Conservation (phyloP, 2,888 invertebrate genomes). For the Trachelus troglodyta region DNA sequence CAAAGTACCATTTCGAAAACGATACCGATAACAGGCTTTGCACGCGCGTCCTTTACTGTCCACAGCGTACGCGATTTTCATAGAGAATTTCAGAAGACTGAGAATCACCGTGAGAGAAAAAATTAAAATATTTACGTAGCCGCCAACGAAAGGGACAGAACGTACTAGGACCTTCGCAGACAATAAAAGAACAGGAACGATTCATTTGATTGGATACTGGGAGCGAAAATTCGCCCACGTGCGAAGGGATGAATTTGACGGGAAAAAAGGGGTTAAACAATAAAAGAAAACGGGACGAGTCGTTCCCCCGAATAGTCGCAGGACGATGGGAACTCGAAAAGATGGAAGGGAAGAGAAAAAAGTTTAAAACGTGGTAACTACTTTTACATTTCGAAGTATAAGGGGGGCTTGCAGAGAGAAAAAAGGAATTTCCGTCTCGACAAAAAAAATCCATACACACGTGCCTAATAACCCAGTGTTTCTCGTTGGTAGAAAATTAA, state of each 20-base stretch:
- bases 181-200: no score
- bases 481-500: background rate
- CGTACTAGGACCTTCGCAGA: no score
- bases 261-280: background rate
- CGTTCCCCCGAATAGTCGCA: background rate
- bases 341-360: background rate
- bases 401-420: background rate
- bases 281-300: background rate
- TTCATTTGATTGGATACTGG: background rate
- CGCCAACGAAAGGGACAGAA: no score
- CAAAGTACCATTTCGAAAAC: background rate
- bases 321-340: background rate
- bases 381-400: background rate
- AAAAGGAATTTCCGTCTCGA: background rate
- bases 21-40: background rate
- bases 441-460: background rate
- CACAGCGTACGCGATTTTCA: background rate
- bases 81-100: background rate
- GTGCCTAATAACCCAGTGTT: background rate
- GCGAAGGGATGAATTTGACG: background rate
- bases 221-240: background rate
- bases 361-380: background rate
- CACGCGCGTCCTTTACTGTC: background rate
- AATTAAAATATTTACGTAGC: no score
- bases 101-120: background rate